Conservation (phyloP, 1,140 invertebrate species). For the Triops cancriformis region DNA sequence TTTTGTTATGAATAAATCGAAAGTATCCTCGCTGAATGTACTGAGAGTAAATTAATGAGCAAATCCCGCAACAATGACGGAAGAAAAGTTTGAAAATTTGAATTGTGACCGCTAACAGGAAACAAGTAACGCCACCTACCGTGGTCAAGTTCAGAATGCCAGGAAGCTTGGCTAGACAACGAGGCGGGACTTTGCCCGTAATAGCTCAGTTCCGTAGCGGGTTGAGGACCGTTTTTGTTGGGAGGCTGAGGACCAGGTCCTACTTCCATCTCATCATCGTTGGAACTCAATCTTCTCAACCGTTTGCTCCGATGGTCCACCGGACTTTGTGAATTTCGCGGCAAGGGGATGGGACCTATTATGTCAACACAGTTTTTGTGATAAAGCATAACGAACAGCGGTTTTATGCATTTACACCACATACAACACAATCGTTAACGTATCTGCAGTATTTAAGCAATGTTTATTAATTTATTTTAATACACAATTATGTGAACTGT, state of each 20-base stretch:
- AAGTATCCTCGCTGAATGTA: too few species aligned
- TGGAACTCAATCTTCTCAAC: slow-evolving; percentile 49
- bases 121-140: slow-evolving; percentile 35
- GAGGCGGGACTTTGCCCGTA: slow-evolving; percentile 51
- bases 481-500: too few species aligned
- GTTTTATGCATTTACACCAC: too few species aligned
- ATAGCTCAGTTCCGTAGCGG: slow-evolving; percentile 43
- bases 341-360: slow-evolving; percentile 39
- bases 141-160: slow-evolving; percentile 52
- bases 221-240: slow-evolving; percentile 37
- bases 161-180: slow-evolving; percentile 46
- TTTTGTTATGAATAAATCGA: too few species aligned
- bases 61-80: too few species aligned
- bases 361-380: not conserved
- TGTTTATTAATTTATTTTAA: too few species aligned
- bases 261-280: slow-evolving; percentile 47
- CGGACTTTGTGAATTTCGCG: slow-evolving; percentile 43
- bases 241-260: slow-evolving; percentile 34
- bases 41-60: too few species aligned
- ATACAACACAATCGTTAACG: too few species aligned
- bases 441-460: too few species aligned
- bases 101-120: not conserved
- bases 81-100: too few species aligned
- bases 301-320: slow-evolving; percentile 46
- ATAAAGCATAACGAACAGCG: too few species aligned